Evolutionary conservation across 2,888 invertebrate genomes (phyloP), one percentile per base, ranked within the genome.

Genomic region (Nasonovia ribisnigri): DNA sequence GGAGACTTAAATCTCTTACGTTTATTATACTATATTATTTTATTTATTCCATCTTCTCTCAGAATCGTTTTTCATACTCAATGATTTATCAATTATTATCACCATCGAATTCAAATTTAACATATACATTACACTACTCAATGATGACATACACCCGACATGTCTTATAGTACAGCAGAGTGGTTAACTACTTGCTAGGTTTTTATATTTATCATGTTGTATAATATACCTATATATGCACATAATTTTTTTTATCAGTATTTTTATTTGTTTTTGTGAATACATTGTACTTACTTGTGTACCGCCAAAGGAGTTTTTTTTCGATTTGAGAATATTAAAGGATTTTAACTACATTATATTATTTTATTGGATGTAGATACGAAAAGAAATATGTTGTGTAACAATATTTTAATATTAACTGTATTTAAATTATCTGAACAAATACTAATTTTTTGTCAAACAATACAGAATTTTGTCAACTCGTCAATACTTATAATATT

Each of bases 401-500:
- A 84, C 20, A 43, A 84, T 84, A 89, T 46, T 89, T 54, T 60
- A 16, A 89, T 60, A 57, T 46, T 20, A 8, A 16, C 1, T 43
- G 6, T 46, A 60, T 24, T 60, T 90, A 90, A 90, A 60, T 60
- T n/a, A n/a, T 46, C n/a, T n/a, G 46, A 46, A 90, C 11, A 54
- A 77, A 24, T 90, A 90, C n/a, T 43, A 43, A 67, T 60, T 60
- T 46, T 90, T 60, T 60, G 29, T 89, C 3, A 10, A 89, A 43
- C 10, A 67, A 36, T 67, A 36, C 36, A 6, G 16, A 16, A 36
- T 60, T 89, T n/a, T 46, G 46, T 90, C 29, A n/a, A 90, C n/a
- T n/a, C 26, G 48, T 26, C 67, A 90, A 77, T 77, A 77, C 90
- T 20, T 26, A 77, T 42, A 90, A 67, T 60, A 60, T 67, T 43